Conservation (phyloP, 2,888 invertebrate species). For the Microplitis deprimator region DNA sequence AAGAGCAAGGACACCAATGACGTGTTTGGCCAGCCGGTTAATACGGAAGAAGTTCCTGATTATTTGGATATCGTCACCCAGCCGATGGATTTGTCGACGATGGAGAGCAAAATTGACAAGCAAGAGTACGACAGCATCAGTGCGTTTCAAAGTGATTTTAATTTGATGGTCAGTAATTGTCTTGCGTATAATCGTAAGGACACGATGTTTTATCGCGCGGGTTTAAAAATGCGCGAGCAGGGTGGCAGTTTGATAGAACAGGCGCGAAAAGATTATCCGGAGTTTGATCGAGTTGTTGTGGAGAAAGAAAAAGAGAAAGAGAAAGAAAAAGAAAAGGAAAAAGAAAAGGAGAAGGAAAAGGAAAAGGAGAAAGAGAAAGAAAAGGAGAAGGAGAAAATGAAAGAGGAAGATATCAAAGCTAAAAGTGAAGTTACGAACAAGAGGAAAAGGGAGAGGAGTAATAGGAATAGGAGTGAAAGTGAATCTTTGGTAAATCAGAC, state of each 20-base stretch:
- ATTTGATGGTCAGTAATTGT: conserved; percentile 97
- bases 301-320: conserved; percentile 63
- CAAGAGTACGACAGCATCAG: conserved; percentile 81
- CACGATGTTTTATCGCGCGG: conserved; percentile 94
- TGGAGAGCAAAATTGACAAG: conserved; percentile 83
- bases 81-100: conserved; percentile 93
- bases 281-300: conserved; percentile 55
- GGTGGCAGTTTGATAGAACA: conserved; percentile 85
- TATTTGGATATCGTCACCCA: conserved; percentile 87
- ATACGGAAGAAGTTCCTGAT: conserved; percentile 90
- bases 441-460: conserved; percentile 64
- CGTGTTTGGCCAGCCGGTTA: conserved; percentile 94
- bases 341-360: conserved; percentile 55
- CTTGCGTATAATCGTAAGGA: conserved; percentile 95
- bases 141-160: conserved; percentile 90
- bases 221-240: conserved; percentile 90
- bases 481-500: conserved; percentile 55
- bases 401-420: background rate
- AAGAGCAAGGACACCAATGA: conserved; percentile 86
- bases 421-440: background rate
- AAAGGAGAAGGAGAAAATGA: conserved; percentile 54
- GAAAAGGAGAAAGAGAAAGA: conserved; percentile 50
- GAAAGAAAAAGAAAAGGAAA: conserved; percentile 61
- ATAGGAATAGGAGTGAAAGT: conserved; percentile 60
- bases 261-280: conserved; percentile 79